phyloP scores from a whole-genome alignment of 2,113 vertebrate genomes.

The Charina bottae region DNA sequence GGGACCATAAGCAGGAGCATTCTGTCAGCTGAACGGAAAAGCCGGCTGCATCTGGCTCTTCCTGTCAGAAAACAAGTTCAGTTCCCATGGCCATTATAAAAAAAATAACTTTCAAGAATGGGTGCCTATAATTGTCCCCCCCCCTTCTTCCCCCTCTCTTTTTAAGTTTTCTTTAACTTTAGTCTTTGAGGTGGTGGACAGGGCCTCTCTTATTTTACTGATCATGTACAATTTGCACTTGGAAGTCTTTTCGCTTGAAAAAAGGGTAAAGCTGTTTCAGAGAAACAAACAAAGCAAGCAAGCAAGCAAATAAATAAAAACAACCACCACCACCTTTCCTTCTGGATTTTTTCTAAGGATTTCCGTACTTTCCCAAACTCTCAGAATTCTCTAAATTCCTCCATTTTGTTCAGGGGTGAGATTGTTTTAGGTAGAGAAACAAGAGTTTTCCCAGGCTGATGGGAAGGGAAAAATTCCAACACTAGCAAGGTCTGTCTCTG shows the following conservation, averaged over 20 bases:
- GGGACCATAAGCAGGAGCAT: neutral
- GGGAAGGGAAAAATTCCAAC: neutral
- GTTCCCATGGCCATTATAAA: neutral
- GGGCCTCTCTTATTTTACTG: neutral
- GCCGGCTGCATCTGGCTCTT: neutral
- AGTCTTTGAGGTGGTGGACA: neutral
- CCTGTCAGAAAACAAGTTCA: neutral
- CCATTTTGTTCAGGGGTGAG: neutral
- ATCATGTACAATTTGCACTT: neutral
- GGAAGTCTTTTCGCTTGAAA: neutral
- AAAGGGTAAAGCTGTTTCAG: neutral
- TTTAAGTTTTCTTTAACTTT: neutral
- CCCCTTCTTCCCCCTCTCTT: neutral
- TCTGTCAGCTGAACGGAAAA: neutral
- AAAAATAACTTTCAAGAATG: neutral
- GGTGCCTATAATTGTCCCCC: neutral
- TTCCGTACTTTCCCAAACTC: neutral
- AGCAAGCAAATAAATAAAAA: no score
- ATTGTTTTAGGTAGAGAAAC: neutral
- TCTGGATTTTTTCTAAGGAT: neutral
- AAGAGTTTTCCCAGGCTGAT: neutral
- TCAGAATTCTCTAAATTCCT: neutral
- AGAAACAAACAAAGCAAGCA: neutral
- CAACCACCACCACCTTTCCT: neutral
- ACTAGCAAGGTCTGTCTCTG: neutral